These are phyloP conservation scores for Cathartes aura DNA, from an alignment of 2,113 vertebrate genomes.

Conservation along the genomic window DNA sequence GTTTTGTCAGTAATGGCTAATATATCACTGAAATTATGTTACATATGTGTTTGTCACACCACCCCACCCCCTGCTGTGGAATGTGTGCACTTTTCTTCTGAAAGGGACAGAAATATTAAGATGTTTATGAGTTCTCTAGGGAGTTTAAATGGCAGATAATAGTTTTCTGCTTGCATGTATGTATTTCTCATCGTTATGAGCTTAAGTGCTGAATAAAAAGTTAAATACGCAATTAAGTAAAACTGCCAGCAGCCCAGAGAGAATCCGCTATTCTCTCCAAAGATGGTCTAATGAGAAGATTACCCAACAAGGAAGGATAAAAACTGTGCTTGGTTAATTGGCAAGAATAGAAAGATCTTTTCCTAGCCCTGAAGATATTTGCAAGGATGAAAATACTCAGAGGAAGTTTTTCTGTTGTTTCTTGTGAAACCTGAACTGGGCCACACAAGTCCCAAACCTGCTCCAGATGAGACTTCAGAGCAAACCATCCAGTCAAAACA, in stretches of 20 bases:
- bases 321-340: slow-evolving; percentile 27
- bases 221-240: slow-evolving; percentile 56
- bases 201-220: slow-evolving; percentile 54
- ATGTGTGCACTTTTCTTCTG: background rate
- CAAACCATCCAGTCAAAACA: background rate
- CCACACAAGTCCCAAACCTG: background rate
- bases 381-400: background rate
- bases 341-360: background rate
- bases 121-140: background rate
- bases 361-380: background rate
- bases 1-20: background rate
- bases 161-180: background rate
- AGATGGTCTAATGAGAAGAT: slow-evolving; percentile 43
- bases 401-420: background rate
- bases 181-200: background rate
- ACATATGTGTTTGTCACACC: background rate
- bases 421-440: background rate
- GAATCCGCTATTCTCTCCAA: background rate
- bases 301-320: slow-evolving; percentile 7
- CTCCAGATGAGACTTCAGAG: background rate
- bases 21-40: background rate
- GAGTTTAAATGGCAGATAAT: slow-evolving; percentile 7
- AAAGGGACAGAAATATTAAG: background rate
- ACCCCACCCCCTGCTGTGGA: background rate
- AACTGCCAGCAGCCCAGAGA: slow-evolving; percentile 24